Base-by-base conservation (phyloP, 2,888 invertebrate species). In the Salpingus planirostris region DNA sequence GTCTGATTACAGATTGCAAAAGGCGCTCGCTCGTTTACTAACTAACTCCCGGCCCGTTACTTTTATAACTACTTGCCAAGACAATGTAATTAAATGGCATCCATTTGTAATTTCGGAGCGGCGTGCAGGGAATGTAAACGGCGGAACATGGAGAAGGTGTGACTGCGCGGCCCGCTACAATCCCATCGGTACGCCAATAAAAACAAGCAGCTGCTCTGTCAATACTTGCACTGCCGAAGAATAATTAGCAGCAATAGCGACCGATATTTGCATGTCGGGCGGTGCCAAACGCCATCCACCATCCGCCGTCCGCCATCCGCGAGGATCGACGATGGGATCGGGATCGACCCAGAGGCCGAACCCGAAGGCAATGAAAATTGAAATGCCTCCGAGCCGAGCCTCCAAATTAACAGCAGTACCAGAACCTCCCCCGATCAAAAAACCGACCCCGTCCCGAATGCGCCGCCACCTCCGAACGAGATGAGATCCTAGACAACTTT, bases 51-150 rank as follows among this genome's bases (percentile, higher is more conserved):
- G 52, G 57, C 48, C 60, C 55, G 59, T 60, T 62, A 59, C 62
- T 62, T 61, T 62, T 62, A 62, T 59, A 62, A 59, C 61, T 60
- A 60, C 58, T 61, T 60, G 61, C 61, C 62, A 62, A 64, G 63
- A 63, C 64, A 63, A 62, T 62, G 63, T 64, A 64, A 64, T 64
- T 63, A 63, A 64, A 63, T 63, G 62, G 62, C 60, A 63, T 62
- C 62, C 64, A 64, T 64, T 64, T 62, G 64, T 64, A 64, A 64
- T 64, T 61, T 64, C 54, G 52, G 50, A 57, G 52, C 57, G 56
- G 58, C 62, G 61, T 63, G 64, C 59, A 54, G 57, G 52, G 64
- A 62, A 62, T 63, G 59, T 57, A 60, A 60, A 62, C 59, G 54
- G 59, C 57, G 52, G 54, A 61, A 64, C 64, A 64, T 62, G 62